Evolutionary conservation across 2,888 invertebrate species (phyloP), one percentile per base, ranked within the genome.

Genomic region (Macrophya alboannulata): DNA sequence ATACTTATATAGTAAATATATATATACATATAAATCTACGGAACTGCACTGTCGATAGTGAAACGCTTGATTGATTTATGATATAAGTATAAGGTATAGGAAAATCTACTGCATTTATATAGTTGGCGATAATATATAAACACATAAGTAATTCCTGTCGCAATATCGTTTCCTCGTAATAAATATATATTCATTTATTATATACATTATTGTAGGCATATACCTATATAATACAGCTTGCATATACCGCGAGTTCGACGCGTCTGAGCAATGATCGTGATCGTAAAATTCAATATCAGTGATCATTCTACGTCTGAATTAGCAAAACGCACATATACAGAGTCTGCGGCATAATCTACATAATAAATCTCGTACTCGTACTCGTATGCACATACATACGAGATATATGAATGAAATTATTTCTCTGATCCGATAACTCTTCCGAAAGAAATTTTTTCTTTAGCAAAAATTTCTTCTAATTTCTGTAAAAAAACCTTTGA

Each of bases 51-150:
- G 25, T 62, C 77, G 48, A 43, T 77, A 77, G n/a, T 31, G 77
- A n/a, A 9, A 77, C 31, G 4, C 10, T 21, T 43, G 37, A 55
- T 77, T 55, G 77, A 77, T 77, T 55, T 77, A 77, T 76, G 48
- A 48, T 48, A 31, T 31, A 31, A 31, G 31, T 48, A 76, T n/a
- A 76, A 12, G 25, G 31, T 48, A 76, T n/a, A 76, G 25, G 25
- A 62, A 48, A 71, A 71, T 71, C 90, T 37, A 62, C 15, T 68
- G 17, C 17, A 68, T 68, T 6, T 31, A 37, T 65, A 88, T 90
- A 91, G 90, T 90, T 91, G 90, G 89, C 91, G 84, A 86, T 37
- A 79, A 48, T 21, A n/a, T 55, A 9, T 15, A 10, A 12, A 43
- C 21, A 40, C 21, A 74, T n/a, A 74, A 74, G n/a, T 84, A 74